Evolutionary conservation across 1,140 invertebrate genomes (phyloP).

Genomic region (Tetramorium simillimum): DNA sequence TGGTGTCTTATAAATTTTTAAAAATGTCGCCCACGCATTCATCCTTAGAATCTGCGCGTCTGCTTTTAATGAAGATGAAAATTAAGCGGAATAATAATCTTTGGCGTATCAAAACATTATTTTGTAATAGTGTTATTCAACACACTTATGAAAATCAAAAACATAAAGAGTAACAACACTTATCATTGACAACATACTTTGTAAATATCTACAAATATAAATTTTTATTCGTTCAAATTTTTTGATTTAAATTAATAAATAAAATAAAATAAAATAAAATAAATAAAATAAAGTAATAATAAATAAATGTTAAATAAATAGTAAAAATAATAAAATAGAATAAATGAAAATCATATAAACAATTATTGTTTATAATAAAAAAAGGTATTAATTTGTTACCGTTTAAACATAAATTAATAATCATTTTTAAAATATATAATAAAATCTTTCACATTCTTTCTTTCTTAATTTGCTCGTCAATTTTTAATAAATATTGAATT

Average conservation of each 20-base stretch:
- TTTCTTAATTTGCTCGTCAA: not conserved
- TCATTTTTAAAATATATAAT: not conserved
- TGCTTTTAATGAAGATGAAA: constrained; percentile 72
- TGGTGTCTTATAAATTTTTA: constrained; percentile 80
- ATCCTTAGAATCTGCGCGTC: constrained; percentile 56
- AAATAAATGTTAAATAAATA: not conserved
- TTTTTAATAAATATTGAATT: not conserved
- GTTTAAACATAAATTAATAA: not conserved
- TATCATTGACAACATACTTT: not conserved
- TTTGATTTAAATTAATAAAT: not conserved
- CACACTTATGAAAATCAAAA: not conserved
- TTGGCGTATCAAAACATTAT: not conserved
- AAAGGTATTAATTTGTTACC: not conserved
- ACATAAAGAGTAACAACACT: not conserved
- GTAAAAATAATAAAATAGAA: not conserved
- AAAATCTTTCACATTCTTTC: not conserved
- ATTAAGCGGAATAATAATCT: constrained; percentile 3
- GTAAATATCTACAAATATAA: not conserved
- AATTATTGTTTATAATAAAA: not conserved
- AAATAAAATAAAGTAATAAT: not conserved
- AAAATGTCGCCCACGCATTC: constrained; percentile 61
- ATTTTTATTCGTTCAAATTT: not conserved
- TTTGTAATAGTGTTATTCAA: not conserved
- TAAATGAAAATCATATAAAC: not conserved
- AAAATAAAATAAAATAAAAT: not conserved